phyloP scores from a whole-genome alignment of 2,797 vertebrate genomes.

The Anabas testudineus region DNA sequence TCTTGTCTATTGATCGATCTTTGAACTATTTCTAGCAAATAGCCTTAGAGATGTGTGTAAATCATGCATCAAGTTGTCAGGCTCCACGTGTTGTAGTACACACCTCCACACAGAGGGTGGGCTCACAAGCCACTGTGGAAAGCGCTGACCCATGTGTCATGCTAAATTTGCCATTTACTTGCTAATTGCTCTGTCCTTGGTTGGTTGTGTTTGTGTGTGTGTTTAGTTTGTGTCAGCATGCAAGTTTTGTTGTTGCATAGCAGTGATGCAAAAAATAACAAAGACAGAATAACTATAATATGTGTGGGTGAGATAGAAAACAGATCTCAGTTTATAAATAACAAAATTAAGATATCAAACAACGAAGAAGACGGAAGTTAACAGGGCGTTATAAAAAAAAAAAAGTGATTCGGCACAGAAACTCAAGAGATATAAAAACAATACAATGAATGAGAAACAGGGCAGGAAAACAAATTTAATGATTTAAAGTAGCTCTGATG shows the following conservation, averaged over 20 bases:
- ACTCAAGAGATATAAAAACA: not conserved
- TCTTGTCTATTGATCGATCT: not conserved
- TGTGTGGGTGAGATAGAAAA: not conserved
- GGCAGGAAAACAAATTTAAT: not conserved
- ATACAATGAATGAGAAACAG: not conserved
- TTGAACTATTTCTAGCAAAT: not conserved
- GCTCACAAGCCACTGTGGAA: conserved; percentile 18
- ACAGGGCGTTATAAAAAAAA: conserved; percentile 4
- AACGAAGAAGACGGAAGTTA: conserved; percentile 6
- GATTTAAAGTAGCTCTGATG: not conserved
- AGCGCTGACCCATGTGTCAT: conserved; percentile 12
- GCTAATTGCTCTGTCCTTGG: conserved; percentile 29
- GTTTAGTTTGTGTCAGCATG: conserved; percentile 1
- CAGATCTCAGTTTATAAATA: not conserved
- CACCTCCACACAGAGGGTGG: not conserved
- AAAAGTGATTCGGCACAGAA: conserved; percentile 5
- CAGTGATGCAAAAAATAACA: not conserved
- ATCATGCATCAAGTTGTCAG: not conserved
- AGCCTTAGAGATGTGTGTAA: not conserved
- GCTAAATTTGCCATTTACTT: conserved; percentile 41
- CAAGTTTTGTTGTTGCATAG: conserved; percentile 1
- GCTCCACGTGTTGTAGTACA: not conserved
- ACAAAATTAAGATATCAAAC: not conserved
- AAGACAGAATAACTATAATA: conserved; percentile 21
- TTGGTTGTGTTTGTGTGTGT: not conserved